Evolutionary conservation across 2,797 vertebrate genomes (phyloP), one percentile per base, ranked within the genome.

Genomic region (Scomberomorus guttatus): DNA sequence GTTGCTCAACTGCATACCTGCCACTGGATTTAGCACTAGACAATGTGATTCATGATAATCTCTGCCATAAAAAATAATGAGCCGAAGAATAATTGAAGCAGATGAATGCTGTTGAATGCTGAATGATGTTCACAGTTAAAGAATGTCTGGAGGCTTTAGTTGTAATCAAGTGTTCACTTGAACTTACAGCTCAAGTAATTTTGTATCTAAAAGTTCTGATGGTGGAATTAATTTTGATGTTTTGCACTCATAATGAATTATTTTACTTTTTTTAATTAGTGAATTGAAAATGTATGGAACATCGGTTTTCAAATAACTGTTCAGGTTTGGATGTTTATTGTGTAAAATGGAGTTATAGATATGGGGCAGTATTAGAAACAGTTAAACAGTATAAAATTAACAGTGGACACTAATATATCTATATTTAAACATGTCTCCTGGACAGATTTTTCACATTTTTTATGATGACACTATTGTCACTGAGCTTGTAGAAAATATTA

Each of bases 1-100:
- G 88, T 93, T 89, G 87, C 90, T 86, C 84, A 90, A 90, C 85
- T 68, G 59, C 83, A 81, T 87, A 89, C 77, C 80, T 86, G 72
- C 55, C 24, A 13, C 75, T 77, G 80, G 75, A 89, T 89, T 81
- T 88, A 77, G 63, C 54, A 68, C 62, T 2, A 83, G 72, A 80
- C 61, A 48, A 61, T 72, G 27, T 77, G 79, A 91, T 83, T 90
- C 48, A 88, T 81, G 34, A 51, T 48, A n/a, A 73, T 39, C 60
- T 79, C 56, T 57, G 34, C 44, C 11, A 70, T 48, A 51, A 56
- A 48, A 37, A 68, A 68, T 55, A 67, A 57, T 34, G 15, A 72
- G 46, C 44, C 12, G 11, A 39, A 13, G 1, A 67, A 39, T 39
- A 27, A 80, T 44, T 77, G 0, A 42, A 12, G 3, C 14, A 0